Conservation (phyloP, 2,113 vertebrate genomes). For the Pithys albifrons region DNA sequence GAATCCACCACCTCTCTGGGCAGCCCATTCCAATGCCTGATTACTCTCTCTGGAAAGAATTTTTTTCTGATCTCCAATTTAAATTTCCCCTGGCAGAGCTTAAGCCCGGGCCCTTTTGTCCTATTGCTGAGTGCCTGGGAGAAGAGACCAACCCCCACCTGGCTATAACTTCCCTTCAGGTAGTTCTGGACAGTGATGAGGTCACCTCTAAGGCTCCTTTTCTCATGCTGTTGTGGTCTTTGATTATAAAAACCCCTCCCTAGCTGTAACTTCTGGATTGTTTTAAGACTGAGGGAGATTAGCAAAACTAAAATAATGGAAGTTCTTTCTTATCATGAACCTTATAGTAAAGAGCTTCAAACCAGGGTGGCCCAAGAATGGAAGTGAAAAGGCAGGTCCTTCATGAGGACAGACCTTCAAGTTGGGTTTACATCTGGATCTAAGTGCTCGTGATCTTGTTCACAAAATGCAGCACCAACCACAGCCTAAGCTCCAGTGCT, state of each 20-base stretch:
- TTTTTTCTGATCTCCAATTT: no score
- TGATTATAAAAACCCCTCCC: background rate
- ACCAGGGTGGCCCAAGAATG: accelerated
- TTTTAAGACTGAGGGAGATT: background rate
- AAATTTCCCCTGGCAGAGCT: no score
- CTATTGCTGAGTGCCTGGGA: no score
- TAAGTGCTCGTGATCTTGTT: accelerated
- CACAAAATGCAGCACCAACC: accelerated
- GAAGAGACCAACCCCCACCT: no score
- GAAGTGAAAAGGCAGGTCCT: background rate
- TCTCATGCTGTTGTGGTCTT: background rate
- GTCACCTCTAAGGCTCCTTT: background rate
- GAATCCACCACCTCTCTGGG: no score
- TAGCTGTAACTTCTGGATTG: background rate
- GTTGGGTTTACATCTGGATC: background rate
- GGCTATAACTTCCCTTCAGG: no score
- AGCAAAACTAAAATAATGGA: background rate
- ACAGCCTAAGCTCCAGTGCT: background rate
- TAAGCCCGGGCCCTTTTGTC: no score
- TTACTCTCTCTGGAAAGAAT: no score
- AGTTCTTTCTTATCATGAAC: accelerated
- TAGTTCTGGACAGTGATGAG: no score
- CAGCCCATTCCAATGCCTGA: no score
- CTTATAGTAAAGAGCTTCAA: background rate
- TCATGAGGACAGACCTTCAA: background rate